phyloP scores from a whole-genome alignment of 2,888 invertebrate genomes.

The Pemphredon lugubris region DNA sequence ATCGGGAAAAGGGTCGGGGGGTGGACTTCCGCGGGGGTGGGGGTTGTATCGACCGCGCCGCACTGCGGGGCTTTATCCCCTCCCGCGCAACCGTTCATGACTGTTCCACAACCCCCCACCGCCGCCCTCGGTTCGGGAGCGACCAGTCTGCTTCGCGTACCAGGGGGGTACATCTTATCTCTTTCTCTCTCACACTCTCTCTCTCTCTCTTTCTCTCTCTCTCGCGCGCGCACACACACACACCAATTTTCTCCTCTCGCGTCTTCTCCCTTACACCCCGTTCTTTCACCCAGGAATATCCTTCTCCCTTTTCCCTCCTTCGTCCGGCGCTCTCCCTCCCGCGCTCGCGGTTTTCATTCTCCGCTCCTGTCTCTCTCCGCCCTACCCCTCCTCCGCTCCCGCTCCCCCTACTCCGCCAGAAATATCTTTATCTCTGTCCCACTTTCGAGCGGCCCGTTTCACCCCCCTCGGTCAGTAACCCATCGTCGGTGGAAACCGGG shows the following conservation, averaged over 20 bases:
- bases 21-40: conserved; percentile 48
- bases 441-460: conserved; percentile 7
- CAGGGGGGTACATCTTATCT: conserved; percentile 32
- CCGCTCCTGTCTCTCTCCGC: not conserved
- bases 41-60: conserved; percentile 80
- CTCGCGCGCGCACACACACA: too few species aligned
- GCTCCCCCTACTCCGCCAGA: too few species aligned
- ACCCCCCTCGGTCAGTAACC: conserved; percentile 49
- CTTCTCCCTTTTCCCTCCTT: not conserved
- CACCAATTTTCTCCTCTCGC: too few species aligned
- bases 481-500: conserved; percentile 22
- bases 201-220: too few species aligned
- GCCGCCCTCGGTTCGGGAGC: conserved; percentile 31
- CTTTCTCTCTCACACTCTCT: not conserved
- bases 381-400: not conserved
- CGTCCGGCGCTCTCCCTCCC: not conserved
- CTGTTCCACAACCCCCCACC: conserved; percentile 32
- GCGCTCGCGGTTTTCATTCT: conserved; percentile 3
- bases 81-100: conserved; percentile 61
- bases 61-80: conserved; percentile 81
- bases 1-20: conserved; percentile 50
- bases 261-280: not conserved
- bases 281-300: not conserved
- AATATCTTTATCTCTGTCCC: too few species aligned
- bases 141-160: conserved; percentile 48